Conservation (phyloP, 2,888 invertebrate species). For the Gryllus longicercus region DNA sequence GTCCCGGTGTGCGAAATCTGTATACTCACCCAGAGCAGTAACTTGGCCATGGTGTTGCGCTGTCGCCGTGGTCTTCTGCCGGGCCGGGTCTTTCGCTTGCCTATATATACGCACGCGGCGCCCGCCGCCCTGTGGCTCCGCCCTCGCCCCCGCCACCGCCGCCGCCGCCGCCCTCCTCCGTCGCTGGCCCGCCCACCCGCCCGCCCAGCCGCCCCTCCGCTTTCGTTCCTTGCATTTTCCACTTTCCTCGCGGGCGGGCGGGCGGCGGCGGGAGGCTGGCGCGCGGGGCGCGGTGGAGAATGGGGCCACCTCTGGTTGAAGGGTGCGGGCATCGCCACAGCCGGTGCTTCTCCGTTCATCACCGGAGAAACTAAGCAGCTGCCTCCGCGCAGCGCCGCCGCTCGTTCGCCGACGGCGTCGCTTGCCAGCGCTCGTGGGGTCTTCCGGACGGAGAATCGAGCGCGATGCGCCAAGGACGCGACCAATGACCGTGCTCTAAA, state of each 20-base stretch:
- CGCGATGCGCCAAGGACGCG: no score
- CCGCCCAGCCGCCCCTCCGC: neutral
- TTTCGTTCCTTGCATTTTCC: conserved; percentile 5
- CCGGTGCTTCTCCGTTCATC: neutral
- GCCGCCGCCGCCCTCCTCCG: neutral
- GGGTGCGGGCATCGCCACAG: neutral
- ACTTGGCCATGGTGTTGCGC: neutral
- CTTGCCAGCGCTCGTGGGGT: no score
- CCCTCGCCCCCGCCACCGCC: neutral
- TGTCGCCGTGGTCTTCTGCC: neutral
- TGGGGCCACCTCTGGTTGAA: neutral
- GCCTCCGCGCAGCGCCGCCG: no score
- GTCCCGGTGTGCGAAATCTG: no score
- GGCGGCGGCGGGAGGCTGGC: neutral
- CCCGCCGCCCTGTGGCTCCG: neutral
- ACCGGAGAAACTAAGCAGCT: no score
- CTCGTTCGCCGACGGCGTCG: no score
- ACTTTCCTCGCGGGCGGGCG: neutral
- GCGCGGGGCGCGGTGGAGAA: neutral
- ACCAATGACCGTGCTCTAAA: no score
- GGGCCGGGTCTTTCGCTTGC: neutral
- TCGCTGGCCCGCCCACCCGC: neutral
- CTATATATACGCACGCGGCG: neutral
- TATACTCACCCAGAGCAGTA: conserved; percentile 2
- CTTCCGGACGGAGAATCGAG: no score